phyloP scores from a whole-genome alignment of 2,888 invertebrate species.

The Athalia rosae region DNA sequence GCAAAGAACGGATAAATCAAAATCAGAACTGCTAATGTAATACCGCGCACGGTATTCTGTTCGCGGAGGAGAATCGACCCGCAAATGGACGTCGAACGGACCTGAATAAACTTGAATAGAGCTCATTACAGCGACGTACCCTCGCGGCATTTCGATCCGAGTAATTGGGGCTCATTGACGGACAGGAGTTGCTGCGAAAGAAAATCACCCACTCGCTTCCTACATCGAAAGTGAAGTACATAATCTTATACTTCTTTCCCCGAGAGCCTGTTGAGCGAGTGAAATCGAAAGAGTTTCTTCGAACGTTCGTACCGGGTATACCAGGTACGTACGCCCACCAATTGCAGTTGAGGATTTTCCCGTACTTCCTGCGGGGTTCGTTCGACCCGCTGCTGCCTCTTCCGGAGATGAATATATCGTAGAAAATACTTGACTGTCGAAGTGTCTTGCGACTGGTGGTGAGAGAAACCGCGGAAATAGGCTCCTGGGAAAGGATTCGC shows the following conservation, averaged over 20 bases:
- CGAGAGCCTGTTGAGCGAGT: not conserved
- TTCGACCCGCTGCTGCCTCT: not conserved
- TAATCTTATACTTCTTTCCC: not conserved
- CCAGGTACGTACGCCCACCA: not conserved
- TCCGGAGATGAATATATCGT: not conserved
- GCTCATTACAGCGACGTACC: constrained; percentile 34
- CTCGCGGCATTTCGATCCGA: constrained; percentile 29
- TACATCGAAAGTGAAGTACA: not conserved
- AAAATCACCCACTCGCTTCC: not conserved
- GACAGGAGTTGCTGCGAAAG: constrained; percentile 1
- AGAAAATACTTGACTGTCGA: constrained; percentile 9
- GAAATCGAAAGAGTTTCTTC: not conserved
- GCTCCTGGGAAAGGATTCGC: constrained; percentile 17
- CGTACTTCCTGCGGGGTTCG: not conserved
- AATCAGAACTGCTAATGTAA: constrained; percentile 40
- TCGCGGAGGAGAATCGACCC: constrained; percentile 35
- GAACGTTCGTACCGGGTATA: too few species aligned
- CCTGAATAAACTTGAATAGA: constrained; percentile 37
- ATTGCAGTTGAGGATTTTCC: not conserved
- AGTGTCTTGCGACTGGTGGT: constrained; percentile 7
- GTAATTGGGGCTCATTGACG: constrained; percentile 38
- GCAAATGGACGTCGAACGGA: constrained; percentile 30
- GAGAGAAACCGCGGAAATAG: constrained; percentile 11
- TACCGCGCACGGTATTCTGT: constrained; percentile 24
- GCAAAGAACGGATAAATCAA: constrained; percentile 36